Conservation (phyloP, 2,888 invertebrate genomes). For the Dichetophora obliterata region DNA sequence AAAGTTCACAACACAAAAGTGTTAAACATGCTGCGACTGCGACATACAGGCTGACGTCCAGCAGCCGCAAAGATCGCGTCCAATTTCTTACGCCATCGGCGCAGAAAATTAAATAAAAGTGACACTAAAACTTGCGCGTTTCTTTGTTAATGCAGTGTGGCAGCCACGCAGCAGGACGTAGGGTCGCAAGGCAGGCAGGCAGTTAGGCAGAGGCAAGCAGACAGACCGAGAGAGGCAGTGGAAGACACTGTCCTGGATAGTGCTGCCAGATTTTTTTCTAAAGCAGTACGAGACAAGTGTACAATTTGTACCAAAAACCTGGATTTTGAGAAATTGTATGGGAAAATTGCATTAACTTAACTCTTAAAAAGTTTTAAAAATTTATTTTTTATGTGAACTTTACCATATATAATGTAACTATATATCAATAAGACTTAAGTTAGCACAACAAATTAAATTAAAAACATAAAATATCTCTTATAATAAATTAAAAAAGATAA, state of each 20-base stretch:
- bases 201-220: neutral
- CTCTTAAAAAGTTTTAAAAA: constrained; percentile 36
- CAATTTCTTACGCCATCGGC: constrained; percentile 16
- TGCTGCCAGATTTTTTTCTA: no score
- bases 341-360: no score
- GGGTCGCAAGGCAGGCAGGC: neutral
- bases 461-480: no score
- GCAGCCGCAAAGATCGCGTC: constrained; percentile 12
- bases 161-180: neutral
- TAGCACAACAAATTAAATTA: no score
- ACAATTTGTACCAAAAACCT: no score
- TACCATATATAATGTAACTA: no score
- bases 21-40: constrained; percentile 27
- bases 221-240: neutral
- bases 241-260: neutral
- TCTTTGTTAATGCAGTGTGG: neutral
- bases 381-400: constrained; percentile 50
- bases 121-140: constrained; percentile 22
- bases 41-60: neutral
- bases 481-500: no score
- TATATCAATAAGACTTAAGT: no score
- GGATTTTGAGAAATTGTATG: no score
- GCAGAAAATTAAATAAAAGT: constrained; percentile 27
- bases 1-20: constrained; percentile 8
- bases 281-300: no score